These are phyloP conservation scores for Limnephilus rhombicus DNA, from an alignment of 2,888 invertebrate genomes.

Conservation along the genomic window DNA sequence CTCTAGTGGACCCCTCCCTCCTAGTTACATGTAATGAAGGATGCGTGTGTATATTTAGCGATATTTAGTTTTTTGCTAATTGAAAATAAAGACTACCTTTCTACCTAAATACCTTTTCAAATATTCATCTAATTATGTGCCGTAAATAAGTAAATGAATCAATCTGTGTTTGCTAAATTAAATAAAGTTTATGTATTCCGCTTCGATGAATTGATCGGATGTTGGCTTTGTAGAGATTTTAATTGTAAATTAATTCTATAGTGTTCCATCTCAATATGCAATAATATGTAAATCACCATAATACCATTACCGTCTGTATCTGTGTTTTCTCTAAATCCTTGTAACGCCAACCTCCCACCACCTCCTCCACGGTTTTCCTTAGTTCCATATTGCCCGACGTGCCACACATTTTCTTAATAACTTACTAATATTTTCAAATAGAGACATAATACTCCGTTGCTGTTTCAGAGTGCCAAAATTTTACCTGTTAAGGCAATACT, in stretches of 20 bases:
- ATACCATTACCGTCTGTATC: no score
- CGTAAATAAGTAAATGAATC: slow-evolving; percentile 62
- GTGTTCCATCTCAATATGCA: slow-evolving; percentile 64
- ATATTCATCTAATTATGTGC: slow-evolving; percentile 61
- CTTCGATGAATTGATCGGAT: slow-evolving; percentile 61
- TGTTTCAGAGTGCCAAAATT: no score
- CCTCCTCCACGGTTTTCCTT: no score
- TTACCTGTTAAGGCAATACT: no score
- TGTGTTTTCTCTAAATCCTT: no score
- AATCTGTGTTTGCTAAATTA: slow-evolving; percentile 63
- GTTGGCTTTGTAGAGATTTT: slow-evolving; percentile 65
- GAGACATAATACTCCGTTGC: no score
- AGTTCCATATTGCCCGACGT: no score
- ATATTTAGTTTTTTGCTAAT: slow-evolving; percentile 73
- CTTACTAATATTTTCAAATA: no score
- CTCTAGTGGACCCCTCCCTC: slow-evolving; percentile 39
- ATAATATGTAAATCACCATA: slow-evolving; percentile 43
- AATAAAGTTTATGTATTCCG: slow-evolving; percentile 63
- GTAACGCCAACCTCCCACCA: no score
- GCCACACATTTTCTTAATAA: no score
- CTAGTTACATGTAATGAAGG: slow-evolving; percentile 59
- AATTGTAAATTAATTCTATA: slow-evolving; percentile 63
- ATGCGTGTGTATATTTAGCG: slow-evolving; percentile 65
- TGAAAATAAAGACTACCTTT: slow-evolving; percentile 73
- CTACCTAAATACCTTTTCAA: slow-evolving; percentile 34